These are phyloP conservation scores for Leucophora obtusa DNA, from an alignment of 2,888 invertebrate genomes.

Conservation along the genomic window DNA sequence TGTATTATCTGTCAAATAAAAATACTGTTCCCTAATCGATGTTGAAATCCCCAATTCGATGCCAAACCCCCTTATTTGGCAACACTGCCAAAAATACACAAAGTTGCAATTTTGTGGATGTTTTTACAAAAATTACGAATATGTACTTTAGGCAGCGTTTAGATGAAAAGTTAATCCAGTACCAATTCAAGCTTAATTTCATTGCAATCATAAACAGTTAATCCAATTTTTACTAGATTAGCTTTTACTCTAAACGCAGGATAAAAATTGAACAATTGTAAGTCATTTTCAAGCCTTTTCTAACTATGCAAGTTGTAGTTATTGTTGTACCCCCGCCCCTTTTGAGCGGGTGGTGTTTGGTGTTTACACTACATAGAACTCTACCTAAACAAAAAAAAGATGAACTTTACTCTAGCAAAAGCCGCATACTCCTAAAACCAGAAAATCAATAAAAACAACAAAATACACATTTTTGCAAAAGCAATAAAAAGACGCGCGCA, in stretches of 20 bases:
- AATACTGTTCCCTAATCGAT: no score
- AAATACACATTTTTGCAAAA: constrained; percentile 71
- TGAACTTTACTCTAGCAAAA: constrained; percentile 60
- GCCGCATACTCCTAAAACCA: constrained; percentile 60
- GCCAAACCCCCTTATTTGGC: no score
- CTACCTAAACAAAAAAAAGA: constrained; percentile 45
- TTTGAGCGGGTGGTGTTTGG: constrained; percentile 24
- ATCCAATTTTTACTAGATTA: no score
- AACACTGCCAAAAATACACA: constrained; percentile 10
- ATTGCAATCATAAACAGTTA: no score
- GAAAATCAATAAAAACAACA: constrained; percentile 76
- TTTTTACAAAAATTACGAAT: background rate
- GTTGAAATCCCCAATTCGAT: no score
- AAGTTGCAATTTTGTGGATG: constrained; percentile 32
- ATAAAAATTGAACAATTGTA: constrained; percentile 35
- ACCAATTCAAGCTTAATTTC: no score
- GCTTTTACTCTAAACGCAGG: no score
- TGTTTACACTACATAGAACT: constrained; percentile 23
- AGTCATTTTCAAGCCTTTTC: constrained; percentile 43
- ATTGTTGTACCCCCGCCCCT: constrained; percentile 41
- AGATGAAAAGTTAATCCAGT: no score
- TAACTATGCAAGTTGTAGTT: constrained; percentile 32
- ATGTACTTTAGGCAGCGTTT: background rate
- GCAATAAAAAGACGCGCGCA: constrained; percentile 65
- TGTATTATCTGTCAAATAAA: no score